phyloP scores from a whole-genome alignment of 2,113 vertebrate species.

The Hucho hucho region DNA sequence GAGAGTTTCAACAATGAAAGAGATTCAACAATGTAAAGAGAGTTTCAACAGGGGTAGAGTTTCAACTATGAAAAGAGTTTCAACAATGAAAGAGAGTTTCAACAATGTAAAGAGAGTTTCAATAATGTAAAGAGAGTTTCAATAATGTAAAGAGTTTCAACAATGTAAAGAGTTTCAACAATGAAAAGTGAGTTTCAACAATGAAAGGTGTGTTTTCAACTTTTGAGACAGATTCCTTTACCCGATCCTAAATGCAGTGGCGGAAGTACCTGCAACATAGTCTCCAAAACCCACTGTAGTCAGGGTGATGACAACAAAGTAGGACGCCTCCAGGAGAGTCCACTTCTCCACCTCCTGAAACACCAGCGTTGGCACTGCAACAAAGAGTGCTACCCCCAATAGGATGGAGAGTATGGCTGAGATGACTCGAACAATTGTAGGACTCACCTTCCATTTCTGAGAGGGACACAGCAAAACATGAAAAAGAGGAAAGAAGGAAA shows the following conservation, averaged over 20 bases:
- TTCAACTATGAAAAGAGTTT: too few species aligned
- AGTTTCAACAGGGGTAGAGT: too few species aligned
- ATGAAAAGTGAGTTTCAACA: background rate
- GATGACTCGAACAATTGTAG: slow-evolving; percentile 81
- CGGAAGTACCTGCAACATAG: slow-evolving; percentile 82
- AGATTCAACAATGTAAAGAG: too few species aligned
- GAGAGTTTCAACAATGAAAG: too few species aligned
- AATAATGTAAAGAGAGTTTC: too few species aligned
- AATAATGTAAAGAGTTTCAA: too few species aligned
- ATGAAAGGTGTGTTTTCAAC: background rate
- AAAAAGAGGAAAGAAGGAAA: background rate
- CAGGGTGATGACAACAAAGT: slow-evolving; percentile 89
- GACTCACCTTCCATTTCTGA: slow-evolving; percentile 86
- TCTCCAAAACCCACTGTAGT: slow-evolving; percentile 92
- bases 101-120: too few species aligned
- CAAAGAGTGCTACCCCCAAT: slow-evolving; percentile 83
- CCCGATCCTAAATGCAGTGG: background rate
- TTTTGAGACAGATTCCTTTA: background rate
- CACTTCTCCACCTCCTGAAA: slow-evolving; percentile 83
- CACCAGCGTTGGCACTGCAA: slow-evolving; percentile 80
- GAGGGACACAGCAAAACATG: background rate
- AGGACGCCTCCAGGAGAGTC: slow-evolving; percentile 81
- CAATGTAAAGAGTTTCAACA: too few species aligned
- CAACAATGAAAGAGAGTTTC: too few species aligned
- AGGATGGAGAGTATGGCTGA: slow-evolving; percentile 85